Percentiles rank a stretch among this genome's conserved stretches.
Evolutionary conservation across 2,888 invertebrate species (phyloP).

Genomic region (Agriopis marginaria): DNA sequence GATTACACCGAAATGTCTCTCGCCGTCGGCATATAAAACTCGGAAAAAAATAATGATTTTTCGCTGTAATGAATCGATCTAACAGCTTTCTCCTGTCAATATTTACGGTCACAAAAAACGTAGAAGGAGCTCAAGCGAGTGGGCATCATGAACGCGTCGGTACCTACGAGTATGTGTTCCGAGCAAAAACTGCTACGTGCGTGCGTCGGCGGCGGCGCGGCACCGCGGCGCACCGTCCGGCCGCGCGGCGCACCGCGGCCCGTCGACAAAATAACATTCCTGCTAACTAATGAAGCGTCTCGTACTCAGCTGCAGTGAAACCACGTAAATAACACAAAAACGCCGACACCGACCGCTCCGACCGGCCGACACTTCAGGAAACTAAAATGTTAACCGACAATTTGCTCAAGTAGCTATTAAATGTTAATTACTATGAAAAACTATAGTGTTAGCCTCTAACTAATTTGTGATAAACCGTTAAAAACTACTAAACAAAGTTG

Average conservation of each 20-base stretch:
- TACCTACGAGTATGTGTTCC: constrained; percentile 22
- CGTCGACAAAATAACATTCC: constrained; percentile 69
- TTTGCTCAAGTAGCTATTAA: constrained; percentile 35
- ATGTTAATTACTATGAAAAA: constrained; percentile 26
- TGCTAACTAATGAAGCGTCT: constrained; percentile 67
- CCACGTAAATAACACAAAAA: constrained; percentile 37
- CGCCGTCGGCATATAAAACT: constrained; percentile 28
- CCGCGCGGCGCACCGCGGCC: constrained; percentile 7
- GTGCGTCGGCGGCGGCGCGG: constrained; percentile 5
- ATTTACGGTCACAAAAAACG: constrained; percentile 61
- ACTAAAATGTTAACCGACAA: constrained; percentile 32
- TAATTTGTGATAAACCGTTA: constrained; percentile 12
- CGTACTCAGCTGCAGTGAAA: constrained; percentile 31
- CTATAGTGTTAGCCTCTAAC: constrained; percentile 11
- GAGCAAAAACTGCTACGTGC: constrained; percentile 19
- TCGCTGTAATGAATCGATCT: constrained; percentile 50
- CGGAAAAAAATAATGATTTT: constrained; percentile 43
- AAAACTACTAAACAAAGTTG: neutral
- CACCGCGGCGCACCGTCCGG: constrained; percentile 2
- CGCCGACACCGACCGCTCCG: constrained; percentile 6
- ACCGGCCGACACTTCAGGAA: constrained; percentile 30
- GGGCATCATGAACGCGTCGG: constrained; percentile 34
- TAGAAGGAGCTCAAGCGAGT: constrained; percentile 55
- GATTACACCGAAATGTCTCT: constrained; percentile 34
- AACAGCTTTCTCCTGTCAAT: constrained; percentile 75